Evolutionary conservation across 2,797 vertebrate genomes (phyloP).

Genomic region (Cyprinella venusta): DNA sequence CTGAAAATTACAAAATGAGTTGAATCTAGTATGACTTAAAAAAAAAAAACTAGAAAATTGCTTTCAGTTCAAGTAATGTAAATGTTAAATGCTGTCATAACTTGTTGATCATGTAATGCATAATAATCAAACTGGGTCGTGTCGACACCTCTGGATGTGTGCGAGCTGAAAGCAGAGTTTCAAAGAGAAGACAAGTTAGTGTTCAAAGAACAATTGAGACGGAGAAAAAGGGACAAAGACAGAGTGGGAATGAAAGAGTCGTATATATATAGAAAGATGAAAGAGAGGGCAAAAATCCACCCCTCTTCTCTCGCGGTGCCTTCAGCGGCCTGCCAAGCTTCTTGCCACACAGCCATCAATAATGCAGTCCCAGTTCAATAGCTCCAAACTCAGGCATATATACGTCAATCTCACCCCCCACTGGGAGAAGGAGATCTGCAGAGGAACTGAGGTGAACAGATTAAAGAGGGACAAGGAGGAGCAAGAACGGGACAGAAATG

Average conservation of each 20-base stretch:
- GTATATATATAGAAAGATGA: conserved; percentile 35
- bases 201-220: conserved; percentile 29
- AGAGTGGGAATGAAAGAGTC: neutral
- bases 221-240: conserved; percentile 10
- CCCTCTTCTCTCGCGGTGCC: conserved; percentile 7
- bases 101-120: neutral
- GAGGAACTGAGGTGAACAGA: conserved; percentile 27
- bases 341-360: conserved; percentile 47
- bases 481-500: conserved; percentile 35
- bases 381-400: conserved; percentile 35
- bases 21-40: neutral
- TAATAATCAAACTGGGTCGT: neutral
- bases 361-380: conserved; percentile 50
- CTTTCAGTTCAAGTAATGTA: neutral
- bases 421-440: conserved; percentile 17
- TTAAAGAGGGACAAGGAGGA: conserved; percentile 38
- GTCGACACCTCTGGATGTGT: neutral
- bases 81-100: neutral
- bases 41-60: neutral
- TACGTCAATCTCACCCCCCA: conserved; percentile 23
- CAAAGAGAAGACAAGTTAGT: conserved; percentile 6
- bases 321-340: conserved; percentile 15
- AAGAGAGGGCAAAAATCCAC: conserved; percentile 34
- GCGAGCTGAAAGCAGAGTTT: conserved; percentile 6
- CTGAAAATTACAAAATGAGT: no score